Conservation (phyloP, 2,797 vertebrate genomes). For the Cirrhinus molitorella region DNA sequence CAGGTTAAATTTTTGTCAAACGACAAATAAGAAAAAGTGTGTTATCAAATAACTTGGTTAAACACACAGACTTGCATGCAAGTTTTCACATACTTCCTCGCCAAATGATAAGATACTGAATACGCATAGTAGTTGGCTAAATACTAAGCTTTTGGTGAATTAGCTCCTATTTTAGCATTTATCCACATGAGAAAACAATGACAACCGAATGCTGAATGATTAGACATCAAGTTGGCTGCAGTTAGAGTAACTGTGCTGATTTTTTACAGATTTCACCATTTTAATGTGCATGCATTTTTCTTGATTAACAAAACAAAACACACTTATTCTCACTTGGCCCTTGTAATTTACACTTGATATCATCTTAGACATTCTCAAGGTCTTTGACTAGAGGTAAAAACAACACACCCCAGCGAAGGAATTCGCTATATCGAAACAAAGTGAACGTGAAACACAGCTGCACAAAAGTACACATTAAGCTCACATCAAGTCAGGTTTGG, state of each 20-base stretch:
- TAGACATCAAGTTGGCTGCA: neutral
- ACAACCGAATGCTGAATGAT: neutral
- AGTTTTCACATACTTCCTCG: slow-evolving; percentile 51
- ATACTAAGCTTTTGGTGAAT: slow-evolving; percentile 16
- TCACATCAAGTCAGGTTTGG: slow-evolving; percentile 34
- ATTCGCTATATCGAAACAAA: slow-evolving; percentile 24
- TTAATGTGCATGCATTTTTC: neutral
- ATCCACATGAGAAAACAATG: slow-evolving; percentile 18
- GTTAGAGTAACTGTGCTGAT: neutral
- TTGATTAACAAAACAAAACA: slow-evolving; percentile 25
- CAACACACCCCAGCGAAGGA: slow-evolving; percentile 18
- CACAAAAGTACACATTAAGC: slow-evolving; percentile 38
- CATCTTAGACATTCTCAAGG: slow-evolving; percentile 19
- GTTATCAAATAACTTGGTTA: slow-evolving; percentile 64
- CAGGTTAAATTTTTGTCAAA: slow-evolving; percentile 73
- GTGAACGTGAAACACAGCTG: slow-evolving; percentile 30
- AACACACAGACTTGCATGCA: slow-evolving; percentile 32
- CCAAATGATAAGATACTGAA: slow-evolving; percentile 44
- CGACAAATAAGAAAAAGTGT: slow-evolving; percentile 70
- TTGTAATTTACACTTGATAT: slow-evolving; percentile 22
- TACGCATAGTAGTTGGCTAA: slow-evolving; percentile 28
- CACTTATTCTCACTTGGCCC: neutral
- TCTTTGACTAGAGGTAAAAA: slow-evolving; percentile 33
- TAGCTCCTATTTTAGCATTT: neutral
- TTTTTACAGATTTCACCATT: neutral